Evolutionary conservation across 2,888 invertebrate species (phyloP).

Genomic region (Drosophila quasianomalipes): DNA sequence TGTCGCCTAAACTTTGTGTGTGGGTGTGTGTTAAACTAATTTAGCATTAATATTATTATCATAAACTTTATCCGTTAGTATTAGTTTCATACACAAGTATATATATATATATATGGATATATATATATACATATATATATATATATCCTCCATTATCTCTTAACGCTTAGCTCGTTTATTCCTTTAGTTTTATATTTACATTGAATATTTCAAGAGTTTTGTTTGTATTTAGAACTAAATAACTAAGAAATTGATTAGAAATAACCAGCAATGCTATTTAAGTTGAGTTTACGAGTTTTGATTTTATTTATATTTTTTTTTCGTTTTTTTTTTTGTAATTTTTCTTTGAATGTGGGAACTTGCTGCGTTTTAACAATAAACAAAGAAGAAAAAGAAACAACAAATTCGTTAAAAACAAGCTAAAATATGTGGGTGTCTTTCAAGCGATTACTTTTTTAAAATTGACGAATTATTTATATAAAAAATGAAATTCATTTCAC

Average conservation of each 20-base stretch:
- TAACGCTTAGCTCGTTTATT: constrained; percentile 32
- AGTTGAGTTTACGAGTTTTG: constrained; percentile 29
- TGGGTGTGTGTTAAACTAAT: constrained; percentile 30
- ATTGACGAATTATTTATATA: constrained; percentile 40
- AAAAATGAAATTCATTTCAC: constrained; percentile 40
- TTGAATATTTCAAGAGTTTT: constrained; percentile 46
- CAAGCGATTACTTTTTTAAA: constrained; percentile 31
- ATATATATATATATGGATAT: constrained; percentile 12
- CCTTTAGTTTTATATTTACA: constrained; percentile 56
- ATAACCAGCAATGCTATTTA: constrained; percentile 39
- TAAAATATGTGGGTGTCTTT: constrained; percentile 55
- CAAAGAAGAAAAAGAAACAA: constrained; percentile 29
- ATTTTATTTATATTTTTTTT: constrained; percentile 6
- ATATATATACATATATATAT: constrained; percentile 21
- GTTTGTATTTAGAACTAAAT: constrained; percentile 71
- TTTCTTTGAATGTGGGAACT: constrained; percentile 14
- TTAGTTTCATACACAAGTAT: constrained; percentile 43
- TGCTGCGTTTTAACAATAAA: constrained; percentile 9
- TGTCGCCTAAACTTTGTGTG: constrained; percentile 5
- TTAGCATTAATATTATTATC: constrained; percentile 38
- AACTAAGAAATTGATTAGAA: constrained; percentile 67
- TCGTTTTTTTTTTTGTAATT: constrained; percentile 12
- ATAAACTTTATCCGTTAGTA: constrained; percentile 38
- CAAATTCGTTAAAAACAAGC: constrained; percentile 56
- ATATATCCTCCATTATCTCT: constrained; percentile 12